Evolutionary conservation across 2,888 invertebrate genomes (phyloP), one percentile per base, ranked within the genome.

Genomic region (Tortrix viridana): DNA sequence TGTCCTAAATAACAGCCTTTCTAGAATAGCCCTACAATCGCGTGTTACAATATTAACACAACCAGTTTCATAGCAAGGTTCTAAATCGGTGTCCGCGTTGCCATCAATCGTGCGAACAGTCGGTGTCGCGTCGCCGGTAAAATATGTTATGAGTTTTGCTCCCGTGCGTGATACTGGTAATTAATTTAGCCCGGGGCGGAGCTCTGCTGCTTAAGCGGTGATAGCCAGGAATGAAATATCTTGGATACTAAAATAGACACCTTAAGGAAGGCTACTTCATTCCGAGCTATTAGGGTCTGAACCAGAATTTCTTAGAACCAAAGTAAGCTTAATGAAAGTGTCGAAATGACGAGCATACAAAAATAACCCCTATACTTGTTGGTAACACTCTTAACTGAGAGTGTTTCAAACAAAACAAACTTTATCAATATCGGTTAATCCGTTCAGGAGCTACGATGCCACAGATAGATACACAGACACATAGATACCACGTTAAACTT

Each of bases 111-210:
- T 64, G 41, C 37, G 62, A 50, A 43, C 63, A 63, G 63, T 48
- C 57, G 62, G 50, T 57, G 58, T 22, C 41, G 57, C 66, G 61
- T 60, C 65, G 60, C 62, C 12, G 46, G 67, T 78, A 70, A 80
- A 75, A 75, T 79, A 81, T 79, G 76, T 75, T 80, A 79, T 79
- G 80, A 77, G 77, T 70, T 72, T 71, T 64, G 74, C 73, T 66
- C 71, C 68, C 62, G 77, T 80, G 82, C 81, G 81, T 81, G 81
- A 78, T 79, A 69, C 66, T 69, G 69, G 75, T 83, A 80, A 85
- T 84, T 81, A 80, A 78, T 82, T 81, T 80, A 23, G 81, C 84
- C 79, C 55, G 72, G 63, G 80, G 86, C 82, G 66, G 67, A 65
- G 63, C n/a, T n/a, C n/a, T n/a, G n/a, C 71, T 69, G 59, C 60